Percentiles rank a stretch among this genome's conserved stretches.
phyloP scores from a whole-genome alignment of 2,113 vertebrate genomes.

The Bungarus multicinctus region DNA sequence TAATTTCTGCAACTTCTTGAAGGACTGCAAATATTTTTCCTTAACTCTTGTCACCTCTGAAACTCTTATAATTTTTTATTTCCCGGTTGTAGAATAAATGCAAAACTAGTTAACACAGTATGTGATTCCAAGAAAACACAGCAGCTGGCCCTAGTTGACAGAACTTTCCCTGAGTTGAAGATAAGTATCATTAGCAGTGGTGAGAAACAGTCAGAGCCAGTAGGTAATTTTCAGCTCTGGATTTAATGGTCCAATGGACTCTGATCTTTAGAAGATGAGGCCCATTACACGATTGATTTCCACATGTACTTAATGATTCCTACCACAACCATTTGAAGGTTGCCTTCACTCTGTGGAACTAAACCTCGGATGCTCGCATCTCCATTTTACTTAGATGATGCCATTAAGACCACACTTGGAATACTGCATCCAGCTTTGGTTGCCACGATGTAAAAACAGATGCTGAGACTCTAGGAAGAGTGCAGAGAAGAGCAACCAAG shows the following conservation, averaged over 20 bases:
- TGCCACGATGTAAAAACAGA: too few relatives aligned
- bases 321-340: not conserved
- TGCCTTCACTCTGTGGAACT: not conserved
- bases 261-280: not conserved
- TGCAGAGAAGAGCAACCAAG: too few relatives aligned
- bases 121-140: not conserved
- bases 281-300: not conserved
- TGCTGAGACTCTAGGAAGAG: too few relatives aligned
- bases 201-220: not conserved
- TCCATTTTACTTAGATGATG: not conserved
- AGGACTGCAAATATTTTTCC: not conserved
- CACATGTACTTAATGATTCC: not conserved
- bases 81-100: not conserved
- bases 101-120: not conserved
- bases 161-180: not conserved
- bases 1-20: not conserved
- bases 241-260: not conserved
- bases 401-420: too few relatives aligned
- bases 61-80: not conserved
- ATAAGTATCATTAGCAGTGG: not conserved
- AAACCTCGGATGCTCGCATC: not conserved
- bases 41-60: not conserved
- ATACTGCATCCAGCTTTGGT: too few relatives aligned
- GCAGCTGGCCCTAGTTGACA: not conserved
- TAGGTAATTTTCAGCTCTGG: not conserved